These are phyloP conservation scores for Neosilurus hyrtlii DNA, from an alignment of 2,797 vertebrate genomes.

Conservation along the genomic window DNA sequence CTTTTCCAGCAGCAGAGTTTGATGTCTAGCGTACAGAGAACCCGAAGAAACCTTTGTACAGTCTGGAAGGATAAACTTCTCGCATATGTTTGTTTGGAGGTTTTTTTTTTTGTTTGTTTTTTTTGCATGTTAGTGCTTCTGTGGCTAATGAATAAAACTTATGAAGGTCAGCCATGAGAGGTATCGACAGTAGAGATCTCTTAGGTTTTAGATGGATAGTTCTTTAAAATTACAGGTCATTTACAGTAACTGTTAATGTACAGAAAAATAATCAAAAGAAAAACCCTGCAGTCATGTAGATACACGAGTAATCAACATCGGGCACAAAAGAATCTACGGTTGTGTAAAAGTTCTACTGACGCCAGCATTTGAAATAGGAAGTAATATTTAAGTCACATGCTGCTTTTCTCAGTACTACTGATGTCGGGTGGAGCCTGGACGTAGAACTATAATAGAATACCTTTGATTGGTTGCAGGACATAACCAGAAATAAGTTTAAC, in stretches of 20 bases:
- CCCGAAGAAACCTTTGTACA: background rate
- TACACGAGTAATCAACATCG: background rate
- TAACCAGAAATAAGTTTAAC: background rate
- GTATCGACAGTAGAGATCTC: background rate
- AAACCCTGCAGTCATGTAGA: background rate
- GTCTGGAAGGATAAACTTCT: background rate
- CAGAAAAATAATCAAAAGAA: background rate
- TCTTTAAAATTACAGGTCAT: background rate
- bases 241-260: background rate
- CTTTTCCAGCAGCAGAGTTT: background rate
- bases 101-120: no score
- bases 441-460: background rate
- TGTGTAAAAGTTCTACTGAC: background rate
- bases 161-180: background rate
- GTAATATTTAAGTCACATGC: no score
- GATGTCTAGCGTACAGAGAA: background rate
- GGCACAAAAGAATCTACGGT: background rate
- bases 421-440: background rate
- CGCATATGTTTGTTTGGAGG: no score
- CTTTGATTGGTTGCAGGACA: background rate
- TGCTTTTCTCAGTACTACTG: background rate
- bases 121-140: background rate
- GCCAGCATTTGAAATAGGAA: background rate
- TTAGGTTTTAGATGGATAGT: background rate
- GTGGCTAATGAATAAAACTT: background rate